Evolutionary conservation across 2,888 invertebrate genomes (phyloP).

Genomic region (Leptinotarsa peninsularis): DNA sequence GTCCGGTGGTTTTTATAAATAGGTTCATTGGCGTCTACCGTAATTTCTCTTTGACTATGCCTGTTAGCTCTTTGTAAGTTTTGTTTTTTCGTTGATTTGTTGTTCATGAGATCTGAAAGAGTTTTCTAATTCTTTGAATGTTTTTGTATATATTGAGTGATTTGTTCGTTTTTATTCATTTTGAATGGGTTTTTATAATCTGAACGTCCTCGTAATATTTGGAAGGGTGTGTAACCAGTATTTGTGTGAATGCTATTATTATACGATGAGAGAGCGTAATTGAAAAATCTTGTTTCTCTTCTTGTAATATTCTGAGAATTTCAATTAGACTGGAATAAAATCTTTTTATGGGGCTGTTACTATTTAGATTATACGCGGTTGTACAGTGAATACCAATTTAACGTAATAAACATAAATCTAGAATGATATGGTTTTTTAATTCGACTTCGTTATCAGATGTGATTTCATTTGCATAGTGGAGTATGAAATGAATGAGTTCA

Average conservation of each 20-base stretch:
- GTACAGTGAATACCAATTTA: background rate
- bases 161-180: conserved; percentile 18
- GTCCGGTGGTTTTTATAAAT: background rate
- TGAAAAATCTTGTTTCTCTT: conserved; percentile 7
- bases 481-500: background rate
- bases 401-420: background rate
- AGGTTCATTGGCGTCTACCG: background rate
- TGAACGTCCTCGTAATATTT: conserved; percentile 14
- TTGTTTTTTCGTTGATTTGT: background rate
- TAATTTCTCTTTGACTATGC: background rate
- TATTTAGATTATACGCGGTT: background rate
- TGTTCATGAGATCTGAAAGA: background rate
- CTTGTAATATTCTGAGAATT: background rate
- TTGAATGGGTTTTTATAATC: conserved; percentile 28
- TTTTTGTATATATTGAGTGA: conserved; percentile 25
- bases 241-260: conserved; percentile 8
- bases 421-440: background rate
- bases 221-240: conserved; percentile 2
- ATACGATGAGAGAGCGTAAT: conserved; percentile 3
- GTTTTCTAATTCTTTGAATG: conserved; percentile 19
- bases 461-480: background rate
- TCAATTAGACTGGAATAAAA: background rate
- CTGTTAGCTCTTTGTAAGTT: background rate
- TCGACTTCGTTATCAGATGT: background rate
- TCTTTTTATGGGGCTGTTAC: conserved; percentile 7